These are phyloP conservation scores for Rhaphigaster nebulosa DNA, from an alignment of 2,888 invertebrate genomes.

Conservation along the genomic window DNA sequence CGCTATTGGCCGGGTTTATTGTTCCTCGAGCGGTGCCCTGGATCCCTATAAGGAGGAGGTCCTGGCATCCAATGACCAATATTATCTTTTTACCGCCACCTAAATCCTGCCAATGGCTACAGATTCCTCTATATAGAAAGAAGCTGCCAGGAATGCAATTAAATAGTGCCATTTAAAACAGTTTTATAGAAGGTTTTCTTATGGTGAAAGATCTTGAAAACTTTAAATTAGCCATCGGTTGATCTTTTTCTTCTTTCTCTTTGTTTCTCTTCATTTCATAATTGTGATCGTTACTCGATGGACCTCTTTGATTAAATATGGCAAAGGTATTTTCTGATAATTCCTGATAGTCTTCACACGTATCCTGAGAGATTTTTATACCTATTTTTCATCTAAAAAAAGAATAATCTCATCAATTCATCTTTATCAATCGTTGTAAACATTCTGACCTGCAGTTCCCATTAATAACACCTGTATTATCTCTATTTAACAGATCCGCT, in stretches of 20 bases:
- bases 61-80: background rate
- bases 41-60: background rate
- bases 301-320: background rate
- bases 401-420: too few relatives aligned
- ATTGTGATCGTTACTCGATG: background rate
- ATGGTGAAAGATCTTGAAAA: background rate
- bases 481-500: too few relatives aligned
- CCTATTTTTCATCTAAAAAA: too few relatives aligned
- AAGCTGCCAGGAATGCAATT: conserved; percentile 6
- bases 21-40: background rate
- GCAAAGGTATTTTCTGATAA: too few relatives aligned
- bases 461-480: too few relatives aligned
- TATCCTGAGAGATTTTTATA: too few relatives aligned
- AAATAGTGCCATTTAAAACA: background rate
- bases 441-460: too few relatives aligned
- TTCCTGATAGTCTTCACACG: too few relatives aligned
- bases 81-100: background rate
- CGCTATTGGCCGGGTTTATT: background rate
- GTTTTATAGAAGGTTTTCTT: background rate
- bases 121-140: background rate
- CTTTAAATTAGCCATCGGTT: background rate
- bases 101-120: background rate
- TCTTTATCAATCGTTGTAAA: too few relatives aligned
- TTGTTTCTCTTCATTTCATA: background rate
- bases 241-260: background rate